A percentile compares a stretch with the other conserved stretches of the same genome.
Evolutionary conservation across 2,888 invertebrate species (phyloP).

Genomic region (Phymatocera aterrima): DNA sequence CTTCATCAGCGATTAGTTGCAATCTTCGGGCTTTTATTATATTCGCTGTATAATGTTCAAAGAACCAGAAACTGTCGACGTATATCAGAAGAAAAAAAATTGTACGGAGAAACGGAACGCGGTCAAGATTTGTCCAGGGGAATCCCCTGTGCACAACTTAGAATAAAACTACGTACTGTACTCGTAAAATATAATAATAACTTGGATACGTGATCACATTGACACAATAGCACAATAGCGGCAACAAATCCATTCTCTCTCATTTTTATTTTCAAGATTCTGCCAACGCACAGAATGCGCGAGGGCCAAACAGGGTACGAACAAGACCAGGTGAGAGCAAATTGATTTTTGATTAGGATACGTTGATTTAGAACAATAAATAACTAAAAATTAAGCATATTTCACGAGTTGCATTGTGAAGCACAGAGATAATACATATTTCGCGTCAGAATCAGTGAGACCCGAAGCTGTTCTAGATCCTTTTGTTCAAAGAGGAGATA

Average conservation of each 20-base stretch:
- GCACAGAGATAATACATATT: neutral
- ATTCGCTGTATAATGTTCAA: neutral
- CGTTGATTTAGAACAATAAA: too few relatives aligned
- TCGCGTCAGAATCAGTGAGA: conserved; percentile 11
- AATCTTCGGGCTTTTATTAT: conserved; percentile 19
- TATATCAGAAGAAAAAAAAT: too few relatives aligned
- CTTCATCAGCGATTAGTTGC: neutral
- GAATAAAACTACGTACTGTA: too few relatives aligned
- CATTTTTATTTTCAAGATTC: conserved; percentile 20
- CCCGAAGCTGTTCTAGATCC: conserved; percentile 55
- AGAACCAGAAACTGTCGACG: neutral
- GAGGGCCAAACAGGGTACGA: conserved; percentile 8
- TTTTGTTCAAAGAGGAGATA: conserved; percentile 62
- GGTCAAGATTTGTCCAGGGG: neutral
- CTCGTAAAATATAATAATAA: too few relatives aligned
- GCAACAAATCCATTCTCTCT: neutral
- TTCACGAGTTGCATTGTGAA: neutral
- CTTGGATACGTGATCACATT: neutral
- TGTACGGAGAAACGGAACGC: neutral
- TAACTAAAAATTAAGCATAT: too few relatives aligned
- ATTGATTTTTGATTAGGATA: too few relatives aligned
- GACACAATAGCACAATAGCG: neutral
- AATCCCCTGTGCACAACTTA: conserved; percentile 21
- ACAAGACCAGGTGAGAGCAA: conserved; percentile 20
- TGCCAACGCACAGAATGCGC: neutral